A percentile compares a stretch with the other conserved stretches of the same genome.
Evolutionary conservation across 2,888 invertebrate genomes (phyloP).

Genomic region (Scrobipalpa atriplicella): DNA sequence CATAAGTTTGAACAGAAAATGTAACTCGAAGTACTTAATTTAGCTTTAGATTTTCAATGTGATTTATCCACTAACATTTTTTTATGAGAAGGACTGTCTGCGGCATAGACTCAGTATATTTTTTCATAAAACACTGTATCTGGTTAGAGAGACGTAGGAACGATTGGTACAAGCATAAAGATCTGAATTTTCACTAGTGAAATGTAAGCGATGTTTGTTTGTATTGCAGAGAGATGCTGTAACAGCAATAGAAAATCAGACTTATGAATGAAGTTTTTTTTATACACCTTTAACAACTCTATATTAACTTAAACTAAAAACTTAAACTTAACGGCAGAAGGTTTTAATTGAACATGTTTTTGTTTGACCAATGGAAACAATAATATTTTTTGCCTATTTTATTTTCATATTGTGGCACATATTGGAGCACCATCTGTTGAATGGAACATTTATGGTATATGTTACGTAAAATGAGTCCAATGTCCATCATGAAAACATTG

Average conservation of each 20-base stretch:
- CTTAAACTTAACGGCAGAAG: too few species aligned
- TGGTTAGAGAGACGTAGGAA: constrained; percentile 38
- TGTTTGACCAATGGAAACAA: too few species aligned
- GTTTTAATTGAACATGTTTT: too few species aligned
- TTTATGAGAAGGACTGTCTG: constrained; percentile 35
- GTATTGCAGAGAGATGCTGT: constrained; percentile 78
- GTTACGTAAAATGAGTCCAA: too few species aligned
- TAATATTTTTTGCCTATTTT: too few species aligned
- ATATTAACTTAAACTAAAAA: too few species aligned
- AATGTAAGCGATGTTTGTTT: constrained; percentile 77
- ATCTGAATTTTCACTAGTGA: constrained; percentile 73
- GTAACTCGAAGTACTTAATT: constrained; percentile 66
- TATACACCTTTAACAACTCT: too few species aligned
- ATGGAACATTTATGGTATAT: too few species aligned
- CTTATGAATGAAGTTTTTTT: constrained; percentile 54
- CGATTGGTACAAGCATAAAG: constrained; percentile 63
- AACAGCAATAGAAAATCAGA: constrained; percentile 80
- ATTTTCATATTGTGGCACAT: too few species aligned
- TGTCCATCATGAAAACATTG: too few species aligned
- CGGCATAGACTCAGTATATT: constrained; percentile 47
- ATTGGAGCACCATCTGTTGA: too few species aligned
- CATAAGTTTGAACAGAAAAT: constrained; percentile 36
- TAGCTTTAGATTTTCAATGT: constrained; percentile 60
- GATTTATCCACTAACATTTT: constrained; percentile 43
- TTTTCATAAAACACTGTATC: constrained; percentile 43